Conservation (phyloP, 2,888 invertebrate genomes). For the Encarsia formosa region DNA sequence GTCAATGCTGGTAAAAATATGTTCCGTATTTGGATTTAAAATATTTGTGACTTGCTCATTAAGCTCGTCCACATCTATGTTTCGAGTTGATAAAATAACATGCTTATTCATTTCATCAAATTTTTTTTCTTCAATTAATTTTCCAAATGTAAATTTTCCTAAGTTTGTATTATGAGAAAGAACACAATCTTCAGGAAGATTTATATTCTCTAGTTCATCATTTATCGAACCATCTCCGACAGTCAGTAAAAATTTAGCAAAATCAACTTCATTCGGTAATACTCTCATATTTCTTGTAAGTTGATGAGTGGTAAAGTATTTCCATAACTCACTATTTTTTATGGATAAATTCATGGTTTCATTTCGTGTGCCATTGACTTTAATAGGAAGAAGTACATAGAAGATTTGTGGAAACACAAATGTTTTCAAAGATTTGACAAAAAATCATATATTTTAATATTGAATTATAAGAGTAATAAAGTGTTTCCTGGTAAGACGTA, state of each 20-base stretch:
- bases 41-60: constrained; percentile 23
- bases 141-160: constrained; percentile 20
- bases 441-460: too few species aligned
- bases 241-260: constrained; percentile 18
- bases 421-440: too few species aligned
- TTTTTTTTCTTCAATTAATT: constrained; percentile 17
- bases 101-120: constrained; percentile 21
- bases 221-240: constrained; percentile 22
- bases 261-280: constrained; percentile 20
- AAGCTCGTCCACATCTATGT: constrained; percentile 28
- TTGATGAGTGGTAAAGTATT: constrained; percentile 11
- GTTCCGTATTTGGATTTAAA: constrained; percentile 21
- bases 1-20: constrained; percentile 21
- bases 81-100: constrained; percentile 29
- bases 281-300: constrained; percentile 10
- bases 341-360: constrained; percentile 16
- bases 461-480: too few species aligned
- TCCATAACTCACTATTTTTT: constrained; percentile 7
- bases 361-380: constrained; percentile 6
- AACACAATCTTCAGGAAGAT: too few species aligned
- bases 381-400: constrained; percentile 3
- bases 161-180: too few species aligned
- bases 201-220: constrained; percentile 12
- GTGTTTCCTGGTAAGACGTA: too few species aligned
- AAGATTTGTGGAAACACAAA: too few species aligned